Percentiles rank a stretch among this genome's conserved stretches.
Conservation (phyloP, 1,140 invertebrate species). For the Scaptomyza hsui region DNA sequence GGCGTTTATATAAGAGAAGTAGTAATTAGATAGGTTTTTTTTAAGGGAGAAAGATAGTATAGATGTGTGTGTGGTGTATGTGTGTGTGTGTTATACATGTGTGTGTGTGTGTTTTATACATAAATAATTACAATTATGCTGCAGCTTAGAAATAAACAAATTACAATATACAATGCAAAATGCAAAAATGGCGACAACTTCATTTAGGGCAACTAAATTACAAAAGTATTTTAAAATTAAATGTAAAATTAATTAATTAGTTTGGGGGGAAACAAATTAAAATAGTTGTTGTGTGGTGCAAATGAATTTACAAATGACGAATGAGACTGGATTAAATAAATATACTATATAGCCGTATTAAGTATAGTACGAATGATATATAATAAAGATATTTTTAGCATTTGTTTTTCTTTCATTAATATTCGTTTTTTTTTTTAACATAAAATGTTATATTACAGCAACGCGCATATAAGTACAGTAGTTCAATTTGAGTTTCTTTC, state of each 20-base stretch:
- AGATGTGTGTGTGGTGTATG: conserved; percentile 8
- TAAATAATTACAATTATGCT: conserved; percentile 77
- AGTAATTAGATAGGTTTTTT: conserved; percentile 5
- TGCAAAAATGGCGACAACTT: conserved; percentile 53
- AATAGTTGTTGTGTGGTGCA: conserved; percentile 43
- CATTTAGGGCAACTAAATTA: conserved; percentile 44
- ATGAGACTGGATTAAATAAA: conserved; percentile 62
- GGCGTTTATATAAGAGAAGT: conserved; percentile 52
- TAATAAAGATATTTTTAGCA: conserved; percentile 38
- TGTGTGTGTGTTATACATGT: conserved; percentile 42
- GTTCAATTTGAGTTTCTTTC: conserved; percentile 61
- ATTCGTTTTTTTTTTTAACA: conserved; percentile 62
- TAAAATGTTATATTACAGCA: conserved; percentile 80
- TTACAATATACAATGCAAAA: conserved; percentile 78
- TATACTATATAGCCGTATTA: conserved; percentile 35
- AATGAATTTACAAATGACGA: conserved; percentile 78
- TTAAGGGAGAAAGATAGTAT: not conserved
- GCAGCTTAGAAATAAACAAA: conserved; percentile 63
- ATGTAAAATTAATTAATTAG: conserved; percentile 51
- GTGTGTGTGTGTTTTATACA: conserved; percentile 60
- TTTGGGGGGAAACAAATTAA: conserved; percentile 18
- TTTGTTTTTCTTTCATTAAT: conserved; percentile 50
- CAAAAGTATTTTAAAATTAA: conserved; percentile 66
- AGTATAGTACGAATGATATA: conserved; percentile 48
- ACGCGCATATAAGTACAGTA: conserved; percentile 79